Base-by-base conservation (phyloP, 2,888 invertebrate species). In the Patella depressa region DNA sequence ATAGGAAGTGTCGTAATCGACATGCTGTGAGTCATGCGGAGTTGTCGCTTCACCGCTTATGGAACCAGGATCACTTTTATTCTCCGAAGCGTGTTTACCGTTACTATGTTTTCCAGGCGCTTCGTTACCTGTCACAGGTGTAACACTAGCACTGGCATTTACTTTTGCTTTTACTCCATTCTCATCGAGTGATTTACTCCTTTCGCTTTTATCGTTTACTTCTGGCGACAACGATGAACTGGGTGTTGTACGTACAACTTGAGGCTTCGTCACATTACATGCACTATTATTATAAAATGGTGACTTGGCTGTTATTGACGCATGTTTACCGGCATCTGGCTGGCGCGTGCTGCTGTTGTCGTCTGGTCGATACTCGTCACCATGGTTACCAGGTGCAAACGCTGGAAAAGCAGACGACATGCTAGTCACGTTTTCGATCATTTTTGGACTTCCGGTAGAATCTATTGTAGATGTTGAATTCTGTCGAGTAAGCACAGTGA, bases 401-500 rank as follows among this genome's bases (percentile, higher is more conserved):
- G 24, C 65, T 14, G 65, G 65, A 65, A 65, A 65, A 65, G 65
- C 65, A 65, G 65, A 65, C 65, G 65, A 65, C 65, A 24, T 65
- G 2, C 12, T 24, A 65, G 65, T 19, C 65, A 65, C 24, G 65
- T 65, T 65, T 65, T 65, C 65, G 24, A 24, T 65, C 65, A 65
- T 65, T 65, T 65, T 65, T 12, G 65, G 65, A 65, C 65, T 65
- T 24, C 65, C 65, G 19, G 19, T 65, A 24, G 65, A 65, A 19
- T 65, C 65, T 24, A 65, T 65, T 9, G 65, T 14, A 12, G 65
- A 12, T 14, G 65, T 24, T 14, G 76, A 76, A 53, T 65, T 53
- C 54, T 76, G 76, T 19, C 76, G 65, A 2, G 75, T 86, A 12
- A 87, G 73, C n/a, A 87, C 87, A 57, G 85, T 86, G 53, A 85